Evolutionary conservation across 2,113 vertebrate genomes (phyloP), one percentile per base, ranked within the genome.

Genomic region (Carollia perspicillata): DNA sequence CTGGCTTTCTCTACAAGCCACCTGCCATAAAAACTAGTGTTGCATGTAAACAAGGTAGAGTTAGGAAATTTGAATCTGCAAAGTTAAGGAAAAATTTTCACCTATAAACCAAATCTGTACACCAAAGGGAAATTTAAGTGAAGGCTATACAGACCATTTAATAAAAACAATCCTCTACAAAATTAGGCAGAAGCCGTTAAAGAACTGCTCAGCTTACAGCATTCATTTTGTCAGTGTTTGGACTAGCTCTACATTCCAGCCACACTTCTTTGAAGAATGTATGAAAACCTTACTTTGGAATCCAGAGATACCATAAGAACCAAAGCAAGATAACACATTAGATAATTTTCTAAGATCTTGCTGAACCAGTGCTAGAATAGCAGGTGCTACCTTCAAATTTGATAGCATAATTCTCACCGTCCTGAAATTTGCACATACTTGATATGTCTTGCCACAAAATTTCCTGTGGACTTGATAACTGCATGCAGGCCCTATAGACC

Each of bases 21-120:
- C 92, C 35, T 80, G 60, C 60, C 23, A 30, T 85, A 95, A 91
- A 93, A 93, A 74, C 33, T 20, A 55, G 26, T 53, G 40, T 55
- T 47, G 10, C 63, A 37, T 75, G 44, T 51, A 90, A 95, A 81
- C 60, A 90, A 72, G 75, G 79, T 6, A 78, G 37, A 93, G 40
- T 22, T n/a, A 40, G 20, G 37, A 96, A 74, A 91, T 86, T 40
- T 78, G 51, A 97, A 68, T 86, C 65, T 30, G 42, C 69, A 71
- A 66, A 89, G 63, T 68, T 93, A 79, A 91, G 53, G 66, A 47
- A 92, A 92, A 90, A 72, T 75, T 85, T 77, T 95, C 63, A 92
- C 72, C 78, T 83, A 17, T 47, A 66, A 42, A 51, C 47, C 60
- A 90, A 68, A 72, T 94, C 69, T 89, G 89, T 71, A 81, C 90